phyloP scores from a whole-genome alignment of 2,113 vertebrate genomes.

The Apteryx owenii region DNA sequence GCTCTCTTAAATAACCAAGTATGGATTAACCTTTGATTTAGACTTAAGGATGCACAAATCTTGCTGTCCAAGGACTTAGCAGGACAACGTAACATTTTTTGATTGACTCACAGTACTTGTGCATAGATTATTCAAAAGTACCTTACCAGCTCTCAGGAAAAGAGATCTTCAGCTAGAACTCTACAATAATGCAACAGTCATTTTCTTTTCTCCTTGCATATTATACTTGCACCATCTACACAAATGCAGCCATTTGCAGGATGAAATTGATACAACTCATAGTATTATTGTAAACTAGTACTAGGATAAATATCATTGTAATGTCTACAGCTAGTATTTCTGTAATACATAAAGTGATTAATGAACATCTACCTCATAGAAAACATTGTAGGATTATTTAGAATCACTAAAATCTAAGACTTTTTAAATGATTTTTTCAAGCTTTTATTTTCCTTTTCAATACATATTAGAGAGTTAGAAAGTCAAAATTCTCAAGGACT shows the following conservation, averaged over 20 bases:
- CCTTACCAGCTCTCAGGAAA: not conserved
- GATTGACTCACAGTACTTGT: slow-evolving; percentile 26
- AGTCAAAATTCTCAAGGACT: not conserved
- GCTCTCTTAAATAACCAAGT: slow-evolving; percentile 68
- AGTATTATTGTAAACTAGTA: not conserved
- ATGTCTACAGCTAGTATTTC: slow-evolving; percentile 31
- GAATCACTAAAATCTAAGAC: not conserved
- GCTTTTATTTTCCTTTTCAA: not conserved
- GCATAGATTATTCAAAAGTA: slow-evolving; percentile 65
- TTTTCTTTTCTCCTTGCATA: not conserved
- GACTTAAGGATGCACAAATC: slow-evolving; percentile 56
- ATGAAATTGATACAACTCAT: slow-evolving; percentile 28
- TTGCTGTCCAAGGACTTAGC: slow-evolving; percentile 54
- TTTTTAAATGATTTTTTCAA: not conserved
- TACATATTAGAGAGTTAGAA: not conserved
- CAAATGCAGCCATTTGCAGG: slow-evolving; percentile 15
- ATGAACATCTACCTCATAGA: not conserved
- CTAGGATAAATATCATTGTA: slow-evolving; percentile 29
- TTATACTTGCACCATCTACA: not conserved
- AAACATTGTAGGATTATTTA: not conserved
- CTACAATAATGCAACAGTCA: not conserved
- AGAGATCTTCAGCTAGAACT: not conserved
- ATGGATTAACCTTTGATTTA: slow-evolving; percentile 75
- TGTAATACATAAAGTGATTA: not conserved
- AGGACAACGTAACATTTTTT: slow-evolving; percentile 30